Percentiles rank a stretch among this genome's conserved stretches.
Evolutionary conservation across 1,140 invertebrate genomes (phyloP).

Genomic region (Scylla paramamosain): DNA sequence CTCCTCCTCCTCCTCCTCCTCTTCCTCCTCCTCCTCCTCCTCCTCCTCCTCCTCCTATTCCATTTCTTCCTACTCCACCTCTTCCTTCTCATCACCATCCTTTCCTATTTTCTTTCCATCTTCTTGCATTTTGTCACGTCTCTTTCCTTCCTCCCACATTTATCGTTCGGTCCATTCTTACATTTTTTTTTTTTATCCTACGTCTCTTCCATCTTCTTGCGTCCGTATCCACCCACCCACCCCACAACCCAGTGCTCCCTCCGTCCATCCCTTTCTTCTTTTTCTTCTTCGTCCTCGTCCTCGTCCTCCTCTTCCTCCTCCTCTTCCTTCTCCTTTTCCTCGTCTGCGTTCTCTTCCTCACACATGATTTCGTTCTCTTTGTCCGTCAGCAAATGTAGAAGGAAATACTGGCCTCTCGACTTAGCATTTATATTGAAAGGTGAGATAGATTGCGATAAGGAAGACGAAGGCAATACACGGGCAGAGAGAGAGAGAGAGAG

Average conservation of each 20-base stretch:
- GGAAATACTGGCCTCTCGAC: neutral
- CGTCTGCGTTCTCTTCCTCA: neutral
- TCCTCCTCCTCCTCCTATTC: too few relatives aligned
- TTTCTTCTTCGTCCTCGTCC: neutral
- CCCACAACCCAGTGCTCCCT: neutral
- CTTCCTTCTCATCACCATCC: neutral
- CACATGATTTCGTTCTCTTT: neutral
- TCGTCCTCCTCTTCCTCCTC: neutral
- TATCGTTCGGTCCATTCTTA: too few relatives aligned
- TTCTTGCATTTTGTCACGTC: neutral
- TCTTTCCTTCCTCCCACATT: neutral
- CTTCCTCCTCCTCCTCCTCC: too few relatives aligned
- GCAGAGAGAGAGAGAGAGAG: too few relatives aligned
- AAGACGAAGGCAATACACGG: neutral
- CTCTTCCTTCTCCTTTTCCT: neutral
- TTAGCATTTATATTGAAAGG: conserved; percentile 24
- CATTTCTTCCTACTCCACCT: too few relatives aligned
- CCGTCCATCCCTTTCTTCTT: neutral
- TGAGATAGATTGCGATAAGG: conserved; percentile 2
- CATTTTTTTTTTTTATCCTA: too few relatives aligned
- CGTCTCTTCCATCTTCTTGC: too few relatives aligned
- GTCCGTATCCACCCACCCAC: too few relatives aligned
- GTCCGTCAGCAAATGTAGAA: neutral
- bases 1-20: neutral
- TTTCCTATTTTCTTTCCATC: neutral